Evolutionary conservation across 1,140 invertebrate genomes (phyloP).

Genomic region (Medauroidea extradentata): DNA sequence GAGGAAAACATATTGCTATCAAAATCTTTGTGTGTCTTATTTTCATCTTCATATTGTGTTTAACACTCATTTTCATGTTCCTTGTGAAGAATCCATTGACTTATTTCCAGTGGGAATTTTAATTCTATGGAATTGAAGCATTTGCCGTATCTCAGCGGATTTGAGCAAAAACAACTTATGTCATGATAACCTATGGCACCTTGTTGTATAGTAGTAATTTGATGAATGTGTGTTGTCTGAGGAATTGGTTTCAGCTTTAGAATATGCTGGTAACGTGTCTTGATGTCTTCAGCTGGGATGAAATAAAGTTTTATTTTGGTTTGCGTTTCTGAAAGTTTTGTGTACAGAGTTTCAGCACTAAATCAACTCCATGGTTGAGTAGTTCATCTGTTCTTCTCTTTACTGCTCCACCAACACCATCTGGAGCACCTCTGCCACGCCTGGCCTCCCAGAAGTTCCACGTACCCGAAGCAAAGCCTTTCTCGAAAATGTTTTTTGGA

Average conservation of each 20-base stretch:
- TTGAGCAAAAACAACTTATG: not conserved
- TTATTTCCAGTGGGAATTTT: too few species aligned
- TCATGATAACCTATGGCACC: not conserved
- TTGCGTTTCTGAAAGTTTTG: not conserved
- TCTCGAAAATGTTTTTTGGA: too few species aligned
- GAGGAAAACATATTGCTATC: too few species aligned
- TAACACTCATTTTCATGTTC: too few species aligned
- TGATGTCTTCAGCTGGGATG: not conserved
- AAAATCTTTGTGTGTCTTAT: too few species aligned
- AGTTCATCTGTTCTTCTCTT: conserved; percentile 39
- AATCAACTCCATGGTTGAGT: conserved; percentile 33
- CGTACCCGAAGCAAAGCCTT: conserved; percentile 3
- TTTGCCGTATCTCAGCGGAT: not conserved
- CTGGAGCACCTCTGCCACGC: conserved; percentile 44
- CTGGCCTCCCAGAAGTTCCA: conserved; percentile 45
- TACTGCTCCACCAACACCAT: conserved; percentile 41
- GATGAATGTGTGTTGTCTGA: not conserved
- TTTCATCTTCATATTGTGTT: too few species aligned
- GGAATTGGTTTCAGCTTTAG: conserved; percentile 1
- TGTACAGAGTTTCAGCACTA: conserved; percentile 17
- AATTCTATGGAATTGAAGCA: too few species aligned
- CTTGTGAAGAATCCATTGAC: too few species aligned
- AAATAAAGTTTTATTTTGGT: not conserved
- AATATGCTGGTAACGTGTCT: not conserved
- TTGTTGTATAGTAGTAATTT: not conserved